These are phyloP conservation scores for Macaria liturata DNA, from an alignment of 2,888 invertebrate species.

Conservation along the genomic window DNA sequence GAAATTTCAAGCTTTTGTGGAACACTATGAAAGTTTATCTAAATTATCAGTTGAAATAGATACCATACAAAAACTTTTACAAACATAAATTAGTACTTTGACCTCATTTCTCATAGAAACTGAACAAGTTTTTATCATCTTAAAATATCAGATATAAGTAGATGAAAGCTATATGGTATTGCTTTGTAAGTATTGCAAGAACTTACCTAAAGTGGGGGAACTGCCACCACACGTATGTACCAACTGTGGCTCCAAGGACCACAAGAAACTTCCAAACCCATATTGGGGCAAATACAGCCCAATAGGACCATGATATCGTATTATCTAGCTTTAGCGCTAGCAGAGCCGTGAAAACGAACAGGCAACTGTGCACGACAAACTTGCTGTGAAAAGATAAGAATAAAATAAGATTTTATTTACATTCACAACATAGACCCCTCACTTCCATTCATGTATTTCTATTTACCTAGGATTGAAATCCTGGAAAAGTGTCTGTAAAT, in stretches of 20 bases:
- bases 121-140: too few relatives aligned
- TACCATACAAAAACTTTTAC: too few relatives aligned
- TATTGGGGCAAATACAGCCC: conserved; percentile 97
- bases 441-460: conserved; percentile 4
- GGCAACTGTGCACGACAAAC: conserved; percentile 97
- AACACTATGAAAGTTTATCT: too few relatives aligned
- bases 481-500: conserved; percentile 94
- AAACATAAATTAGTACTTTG: too few relatives aligned
- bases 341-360: conserved; percentile 94
- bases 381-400: conserved; percentile 88
- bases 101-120: too few relatives aligned
- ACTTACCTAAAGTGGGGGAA: conserved; percentile 96
- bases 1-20: too few relatives aligned
- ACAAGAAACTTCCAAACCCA: conserved; percentile 99
- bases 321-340: conserved; percentile 96
- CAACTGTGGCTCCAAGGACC: conserved; percentile 94
- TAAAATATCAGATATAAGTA: too few relatives aligned
- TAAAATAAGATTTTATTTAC: conserved; percentile 11
- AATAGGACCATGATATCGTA: conserved; percentile 95
- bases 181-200: background rate
- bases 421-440: conserved; percentile 21
- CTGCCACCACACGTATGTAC: conserved; percentile 97
- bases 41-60: too few relatives aligned
- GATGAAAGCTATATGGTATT: too few relatives aligned
- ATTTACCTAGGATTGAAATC: conserved; percentile 95